These are phyloP conservation scores for Sebastes baramenuke DNA, from an alignment of 2,797 vertebrate species.

Conservation along the genomic window DNA sequence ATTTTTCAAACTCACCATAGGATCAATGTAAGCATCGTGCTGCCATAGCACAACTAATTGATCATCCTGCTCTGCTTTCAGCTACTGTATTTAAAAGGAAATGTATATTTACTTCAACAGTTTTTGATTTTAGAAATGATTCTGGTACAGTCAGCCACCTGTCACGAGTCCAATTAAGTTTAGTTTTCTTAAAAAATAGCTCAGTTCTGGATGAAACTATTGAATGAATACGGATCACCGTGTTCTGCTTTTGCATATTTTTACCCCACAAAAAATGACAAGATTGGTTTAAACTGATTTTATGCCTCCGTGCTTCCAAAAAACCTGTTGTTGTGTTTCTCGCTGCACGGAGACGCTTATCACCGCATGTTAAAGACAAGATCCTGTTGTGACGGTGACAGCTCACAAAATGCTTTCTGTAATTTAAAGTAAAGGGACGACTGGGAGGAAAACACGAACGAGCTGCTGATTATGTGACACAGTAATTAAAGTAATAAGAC, in stretches of 20 bases:
- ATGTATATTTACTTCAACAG: not conserved
- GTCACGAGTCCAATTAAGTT: constrained; percentile 10
- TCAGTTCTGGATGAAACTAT: not conserved
- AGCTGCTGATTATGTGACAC: not conserved
- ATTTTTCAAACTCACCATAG: not conserved
- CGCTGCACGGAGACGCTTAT: not conserved
- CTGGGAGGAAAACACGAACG: not conserved
- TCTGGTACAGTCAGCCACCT: not conserved
- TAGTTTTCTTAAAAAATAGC: not conserved
- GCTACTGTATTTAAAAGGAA: not conserved
- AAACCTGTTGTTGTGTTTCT: not conserved
- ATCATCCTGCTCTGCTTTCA: constrained; percentile 2
- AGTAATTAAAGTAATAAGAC: not conserved
- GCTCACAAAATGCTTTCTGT: not conserved
- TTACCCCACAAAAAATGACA: not conserved
- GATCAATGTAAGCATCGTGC: not conserved
- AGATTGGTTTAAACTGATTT: not conserved
- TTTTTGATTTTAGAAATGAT: not conserved
- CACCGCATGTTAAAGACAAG: not conserved
- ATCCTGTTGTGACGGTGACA: not conserved
- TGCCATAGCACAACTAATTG: constrained; percentile 4
- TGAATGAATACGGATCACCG: not conserved
- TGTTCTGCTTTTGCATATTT: not conserved
- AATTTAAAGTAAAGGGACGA: not conserved
- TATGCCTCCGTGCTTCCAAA: not conserved